phyloP scores from a whole-genome alignment of 2,888 invertebrate genomes.

The Pyrocoelia pectoralis region DNA sequence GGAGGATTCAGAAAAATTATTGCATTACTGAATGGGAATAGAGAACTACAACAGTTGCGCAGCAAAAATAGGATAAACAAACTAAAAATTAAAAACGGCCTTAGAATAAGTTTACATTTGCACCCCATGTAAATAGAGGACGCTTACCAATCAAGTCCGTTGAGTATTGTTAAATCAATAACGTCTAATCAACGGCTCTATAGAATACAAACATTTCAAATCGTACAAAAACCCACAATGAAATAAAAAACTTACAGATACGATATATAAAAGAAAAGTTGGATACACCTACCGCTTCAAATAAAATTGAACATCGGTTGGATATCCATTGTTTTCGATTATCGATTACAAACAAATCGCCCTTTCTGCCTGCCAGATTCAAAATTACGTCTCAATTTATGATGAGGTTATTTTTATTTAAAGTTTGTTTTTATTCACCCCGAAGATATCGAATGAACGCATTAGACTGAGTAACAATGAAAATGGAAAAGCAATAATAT shows the following conservation, averaged over 20 bases:
- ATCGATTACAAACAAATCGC: background rate
- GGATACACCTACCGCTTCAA: background rate
- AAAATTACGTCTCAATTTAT: background rate
- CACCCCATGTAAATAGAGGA: background rate
- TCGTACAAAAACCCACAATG: background rate
- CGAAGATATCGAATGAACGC: no score
- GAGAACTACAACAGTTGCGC: no score
- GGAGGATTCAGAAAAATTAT: background rate
- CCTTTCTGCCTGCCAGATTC: background rate
- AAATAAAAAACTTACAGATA: background rate
- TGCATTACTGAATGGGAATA: background rate
- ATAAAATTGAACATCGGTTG: background rate
- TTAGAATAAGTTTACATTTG: background rate
- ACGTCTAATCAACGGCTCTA: background rate
- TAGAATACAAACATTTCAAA: background rate
- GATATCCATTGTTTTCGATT: background rate
- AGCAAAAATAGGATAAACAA: background rate
- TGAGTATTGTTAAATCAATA: background rate
- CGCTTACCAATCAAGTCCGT: background rate
- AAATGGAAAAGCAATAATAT: no score
- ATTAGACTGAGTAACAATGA: no score
- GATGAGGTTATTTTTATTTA: background rate
- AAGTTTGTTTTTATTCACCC: background rate
- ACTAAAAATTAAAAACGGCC: background rate
- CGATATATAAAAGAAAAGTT: background rate